Conservation (phyloP, 2,113 vertebrate species). For the Pelecanoides urinatrix region DNA sequence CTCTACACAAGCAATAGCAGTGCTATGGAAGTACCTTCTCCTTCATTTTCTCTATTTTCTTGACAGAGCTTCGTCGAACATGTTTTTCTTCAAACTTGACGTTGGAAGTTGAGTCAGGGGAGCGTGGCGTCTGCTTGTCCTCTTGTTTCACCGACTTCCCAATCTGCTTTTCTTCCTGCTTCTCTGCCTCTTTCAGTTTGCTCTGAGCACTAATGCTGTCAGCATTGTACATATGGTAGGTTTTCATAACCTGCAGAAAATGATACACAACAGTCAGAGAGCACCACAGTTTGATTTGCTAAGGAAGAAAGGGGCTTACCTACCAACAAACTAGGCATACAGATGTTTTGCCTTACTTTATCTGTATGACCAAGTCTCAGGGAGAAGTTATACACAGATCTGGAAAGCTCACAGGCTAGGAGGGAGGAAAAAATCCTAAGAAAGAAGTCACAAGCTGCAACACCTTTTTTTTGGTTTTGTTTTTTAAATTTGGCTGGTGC, state of each 20-base stretch:
- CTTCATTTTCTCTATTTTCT: conserved; percentile 99
- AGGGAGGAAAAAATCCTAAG: neutral
- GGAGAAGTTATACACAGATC: neutral
- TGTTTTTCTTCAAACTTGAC: conserved; percentile 92
- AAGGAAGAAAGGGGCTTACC: neutral
- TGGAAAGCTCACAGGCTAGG: neutral
- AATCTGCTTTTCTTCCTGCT: conserved; percentile 98
- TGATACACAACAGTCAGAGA: neutral
- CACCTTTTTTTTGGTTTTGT: neutral
- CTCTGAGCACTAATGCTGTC: conserved; percentile 98
- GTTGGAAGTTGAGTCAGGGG: conserved; percentile 88
- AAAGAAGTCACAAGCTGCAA: neutral
- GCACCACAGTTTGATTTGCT: neutral
- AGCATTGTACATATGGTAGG: conserved; percentile 97
- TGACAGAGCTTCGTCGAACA: conserved; percentile 92
- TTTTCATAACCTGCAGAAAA: conserved; percentile 93
- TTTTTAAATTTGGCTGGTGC: neutral
- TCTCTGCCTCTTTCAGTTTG: conserved; percentile 98
- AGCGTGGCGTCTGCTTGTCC: conserved; percentile 90
- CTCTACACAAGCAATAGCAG: neutral
- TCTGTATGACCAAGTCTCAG: neutral
- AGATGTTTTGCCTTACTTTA: neutral
- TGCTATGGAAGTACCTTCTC: conserved; percentile 82
- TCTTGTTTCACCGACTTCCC: conserved; percentile 91
- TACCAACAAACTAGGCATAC: neutral